Evolutionary conservation across 1,140 invertebrate species (phyloP).

Genomic region (Acromyrmex echinatior): DNA sequence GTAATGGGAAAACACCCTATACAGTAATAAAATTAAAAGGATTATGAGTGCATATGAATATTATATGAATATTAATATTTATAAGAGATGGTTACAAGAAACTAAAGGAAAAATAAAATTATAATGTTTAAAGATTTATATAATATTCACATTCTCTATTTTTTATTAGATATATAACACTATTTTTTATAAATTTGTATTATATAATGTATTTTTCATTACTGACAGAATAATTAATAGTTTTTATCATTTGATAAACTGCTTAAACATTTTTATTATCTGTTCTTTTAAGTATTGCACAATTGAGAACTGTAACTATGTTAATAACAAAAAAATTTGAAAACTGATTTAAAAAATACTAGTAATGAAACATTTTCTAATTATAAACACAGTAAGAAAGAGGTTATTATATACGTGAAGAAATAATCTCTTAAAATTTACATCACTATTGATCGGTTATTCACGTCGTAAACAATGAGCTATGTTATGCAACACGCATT

Average conservation of each 20-base stretch:
- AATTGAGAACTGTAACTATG: background rate
- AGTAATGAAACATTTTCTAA: background rate
- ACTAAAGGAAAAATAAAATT: conserved; percentile 21
- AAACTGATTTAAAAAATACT: background rate
- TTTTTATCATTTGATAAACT: background rate
- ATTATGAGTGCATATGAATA: conserved; percentile 49
- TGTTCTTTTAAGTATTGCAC: background rate
- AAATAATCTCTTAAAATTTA: background rate
- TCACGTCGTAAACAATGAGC: background rate
- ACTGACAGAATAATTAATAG: background rate
- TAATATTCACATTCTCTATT: background rate
- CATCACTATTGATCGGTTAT: conserved; percentile 8
- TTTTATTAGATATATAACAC: no score
- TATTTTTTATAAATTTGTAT: background rate
- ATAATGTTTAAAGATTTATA: background rate
- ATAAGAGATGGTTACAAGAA: conserved; percentile 34
- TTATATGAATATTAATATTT: conserved; percentile 65
- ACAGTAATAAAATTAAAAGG: conserved; percentile 54
- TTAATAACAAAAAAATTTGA: background rate
- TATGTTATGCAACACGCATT: conserved; percentile 4
- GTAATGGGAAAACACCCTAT: conserved; percentile 12
- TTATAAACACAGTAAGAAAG: background rate
- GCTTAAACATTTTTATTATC: background rate
- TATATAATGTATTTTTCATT: background rate
- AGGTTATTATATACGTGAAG: background rate